A percentile compares a stretch with the other conserved stretches of the same genome.
Evolutionary conservation across 2,888 invertebrate species (phyloP).

Genomic region (Drosophila mettleri): DNA sequence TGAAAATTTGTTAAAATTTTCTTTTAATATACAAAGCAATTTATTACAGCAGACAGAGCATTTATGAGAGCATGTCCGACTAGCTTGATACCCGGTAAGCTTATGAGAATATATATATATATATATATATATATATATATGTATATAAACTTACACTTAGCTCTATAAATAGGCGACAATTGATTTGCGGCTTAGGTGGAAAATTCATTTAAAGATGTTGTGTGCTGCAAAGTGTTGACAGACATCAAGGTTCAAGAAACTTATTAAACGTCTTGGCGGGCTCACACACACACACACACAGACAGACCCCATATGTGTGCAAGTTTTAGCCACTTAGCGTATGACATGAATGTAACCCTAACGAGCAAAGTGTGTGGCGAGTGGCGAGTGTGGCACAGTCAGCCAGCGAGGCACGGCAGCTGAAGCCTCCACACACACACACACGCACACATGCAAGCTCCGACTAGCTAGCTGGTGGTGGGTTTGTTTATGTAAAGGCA

Average conservation of each 20-base stretch:
- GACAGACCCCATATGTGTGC: constrained; percentile 8
- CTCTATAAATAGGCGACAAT: neutral
- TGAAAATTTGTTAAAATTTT: constrained; percentile 37
- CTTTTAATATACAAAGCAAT: constrained; percentile 9
- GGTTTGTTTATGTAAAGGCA: constrained; percentile 45
- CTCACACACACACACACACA: constrained; percentile 2
- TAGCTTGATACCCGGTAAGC: neutral
- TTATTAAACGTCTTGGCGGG: constrained; percentile 54
- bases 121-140: neutral
- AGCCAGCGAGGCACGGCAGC: neutral
- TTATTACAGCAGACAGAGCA: neutral
- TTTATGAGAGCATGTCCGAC: neutral
- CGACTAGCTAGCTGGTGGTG: constrained; percentile 7
- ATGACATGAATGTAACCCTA: constrained; percentile 69
- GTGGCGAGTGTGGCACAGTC: constrained; percentile 38
- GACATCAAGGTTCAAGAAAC: constrained; percentile 65
- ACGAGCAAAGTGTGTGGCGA: constrained; percentile 62
- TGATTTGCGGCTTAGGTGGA: neutral
- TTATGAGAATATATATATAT: neutral
- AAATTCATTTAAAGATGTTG: constrained; percentile 33
- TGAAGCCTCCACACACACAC: constrained; percentile 12
- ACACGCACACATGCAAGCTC: neutral
- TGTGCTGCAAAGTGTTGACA: constrained; percentile 45
- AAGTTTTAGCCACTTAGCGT: constrained; percentile 64
- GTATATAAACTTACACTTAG: neutral